These are phyloP conservation scores for Drosophila niveifrons DNA, from an alignment of 2,888 invertebrate species.

Conservation along the genomic window DNA sequence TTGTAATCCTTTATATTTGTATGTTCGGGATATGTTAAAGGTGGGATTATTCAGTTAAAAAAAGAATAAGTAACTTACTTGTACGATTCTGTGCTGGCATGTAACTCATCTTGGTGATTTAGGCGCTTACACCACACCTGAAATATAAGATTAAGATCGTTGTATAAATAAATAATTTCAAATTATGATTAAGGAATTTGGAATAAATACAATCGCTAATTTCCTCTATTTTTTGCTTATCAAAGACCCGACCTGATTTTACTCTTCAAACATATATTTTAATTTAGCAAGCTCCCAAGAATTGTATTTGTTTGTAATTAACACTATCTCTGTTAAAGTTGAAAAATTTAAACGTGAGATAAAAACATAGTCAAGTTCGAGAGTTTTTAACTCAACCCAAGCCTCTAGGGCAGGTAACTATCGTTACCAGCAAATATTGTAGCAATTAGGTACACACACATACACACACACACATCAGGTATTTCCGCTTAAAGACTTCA, in stretches of 20 bases:
- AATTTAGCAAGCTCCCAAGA: too few species aligned
- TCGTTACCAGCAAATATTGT: conserved; percentile 40
- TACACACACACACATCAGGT: conserved; percentile 23
- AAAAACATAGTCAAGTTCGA: conserved; percentile 33
- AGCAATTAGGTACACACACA: conserved; percentile 16
- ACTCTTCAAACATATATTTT: too few species aligned
- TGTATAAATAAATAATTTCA: too few species aligned
- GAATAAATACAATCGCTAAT: too few species aligned
- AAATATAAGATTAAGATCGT: conserved; percentile 19
- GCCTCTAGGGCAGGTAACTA: conserved; percentile 41
- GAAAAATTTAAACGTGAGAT: conserved; percentile 8
- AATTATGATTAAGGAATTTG: too few species aligned
- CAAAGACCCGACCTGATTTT: too few species aligned
- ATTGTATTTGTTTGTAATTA: not conserved
- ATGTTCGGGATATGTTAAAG: too few species aligned
- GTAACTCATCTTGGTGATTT: conserved; percentile 92
- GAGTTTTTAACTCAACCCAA: conserved; percentile 13
- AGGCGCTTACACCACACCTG: conserved; percentile 89
- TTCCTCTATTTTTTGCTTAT: too few species aligned
- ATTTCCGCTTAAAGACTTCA: conserved; percentile 45
- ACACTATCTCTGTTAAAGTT: conserved; percentile 15
- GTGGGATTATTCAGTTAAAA: too few species aligned
- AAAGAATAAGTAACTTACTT: conserved; percentile 87
- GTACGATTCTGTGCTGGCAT: conserved; percentile 93
- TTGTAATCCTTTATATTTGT: not conserved